A percentile compares a stretch with the other conserved stretches of the same genome.
These are phyloP conservation scores for Aphelinus atriplicis DNA, from an alignment of 1,140 invertebrate species.

Conservation along the genomic window DNA sequence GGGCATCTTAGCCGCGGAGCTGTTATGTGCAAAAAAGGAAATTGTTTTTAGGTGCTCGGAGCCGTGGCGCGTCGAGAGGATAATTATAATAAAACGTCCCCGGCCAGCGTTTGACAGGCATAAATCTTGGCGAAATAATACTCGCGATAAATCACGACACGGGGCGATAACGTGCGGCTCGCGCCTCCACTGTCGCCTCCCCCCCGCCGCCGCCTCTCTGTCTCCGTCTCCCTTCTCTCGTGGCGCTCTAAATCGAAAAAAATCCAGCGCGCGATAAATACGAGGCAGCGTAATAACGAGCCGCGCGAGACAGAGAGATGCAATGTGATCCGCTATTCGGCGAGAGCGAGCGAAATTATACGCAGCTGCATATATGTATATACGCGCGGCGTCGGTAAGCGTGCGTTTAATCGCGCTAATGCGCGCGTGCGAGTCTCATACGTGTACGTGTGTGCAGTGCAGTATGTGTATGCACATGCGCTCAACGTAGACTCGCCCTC, in stretches of 20 bases:
- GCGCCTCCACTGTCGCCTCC: neutral
- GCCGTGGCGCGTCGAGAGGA: constrained; percentile 3
- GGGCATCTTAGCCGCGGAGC: no score
- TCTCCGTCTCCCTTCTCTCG: neutral
- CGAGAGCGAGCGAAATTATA: neutral
- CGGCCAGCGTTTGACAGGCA: constrained; percentile 21
- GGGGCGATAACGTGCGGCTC: constrained; percentile 15
- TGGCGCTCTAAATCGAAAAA: neutral
- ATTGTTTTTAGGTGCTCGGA: constrained; percentile 18
- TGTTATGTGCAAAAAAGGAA: constrained; percentile 4
- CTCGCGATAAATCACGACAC: constrained; percentile 28
- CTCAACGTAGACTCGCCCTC: neutral
- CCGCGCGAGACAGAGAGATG: no score
- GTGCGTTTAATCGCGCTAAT: constrained; percentile 20
- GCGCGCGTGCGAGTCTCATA: neutral
- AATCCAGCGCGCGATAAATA: neutral
- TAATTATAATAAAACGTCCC: constrained; percentile 37
- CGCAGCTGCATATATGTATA: neutral
- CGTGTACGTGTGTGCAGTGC: neutral
- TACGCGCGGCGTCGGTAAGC: neutral
- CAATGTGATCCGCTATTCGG: constrained; percentile 10
- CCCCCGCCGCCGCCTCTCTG: neutral
- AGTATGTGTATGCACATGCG: neutral
- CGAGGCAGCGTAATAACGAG: neutral
- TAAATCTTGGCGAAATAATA: constrained; percentile 35